Evolutionary conservation across 2,888 invertebrate species (phyloP).

Genomic region (Drosophila paracracens): DNA sequence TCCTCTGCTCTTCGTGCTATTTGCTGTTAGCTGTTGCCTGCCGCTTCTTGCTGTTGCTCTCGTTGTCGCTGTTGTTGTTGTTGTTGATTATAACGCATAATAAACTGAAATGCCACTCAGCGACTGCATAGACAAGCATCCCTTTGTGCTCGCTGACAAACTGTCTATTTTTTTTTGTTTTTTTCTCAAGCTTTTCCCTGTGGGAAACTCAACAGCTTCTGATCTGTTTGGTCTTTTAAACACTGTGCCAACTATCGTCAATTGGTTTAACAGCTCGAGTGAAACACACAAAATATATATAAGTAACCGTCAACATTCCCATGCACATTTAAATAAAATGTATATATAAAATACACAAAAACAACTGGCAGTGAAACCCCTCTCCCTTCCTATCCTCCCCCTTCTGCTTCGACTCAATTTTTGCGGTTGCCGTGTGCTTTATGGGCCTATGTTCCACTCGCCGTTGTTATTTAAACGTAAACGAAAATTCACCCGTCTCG

Average conservation of each 20-base stretch:
- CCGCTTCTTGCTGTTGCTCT: conserved; percentile 1
- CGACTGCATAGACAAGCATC: conserved; percentile 42
- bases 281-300: conserved; percentile 24
- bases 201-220: conserved; percentile 5
- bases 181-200: not conserved
- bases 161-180: conserved; percentile 14
- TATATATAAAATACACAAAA: conserved; percentile 19
- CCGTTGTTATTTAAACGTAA: conserved; percentile 55
- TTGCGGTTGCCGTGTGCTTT: conserved; percentile 67
- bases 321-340: conserved; percentile 39
- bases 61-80: conserved; percentile 24
- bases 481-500: conserved; percentile 28
- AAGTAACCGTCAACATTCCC: conserved; percentile 52
- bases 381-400: not conserved
- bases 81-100: conserved; percentile 73
- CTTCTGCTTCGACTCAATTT: conserved; percentile 7
- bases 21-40: not conserved
- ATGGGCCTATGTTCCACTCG: conserved; percentile 43
- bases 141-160: conserved; percentile 36
- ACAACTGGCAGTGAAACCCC: conserved; percentile 4
- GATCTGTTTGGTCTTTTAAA: conserved; percentile 18
- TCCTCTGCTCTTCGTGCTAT: conserved; percentile 18
- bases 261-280: conserved; percentile 49
- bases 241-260: conserved; percentile 41
- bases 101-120: conserved; percentile 74